phyloP scores from a whole-genome alignment of 2,888 invertebrate genomes.

The Athrips mouffetella region DNA sequence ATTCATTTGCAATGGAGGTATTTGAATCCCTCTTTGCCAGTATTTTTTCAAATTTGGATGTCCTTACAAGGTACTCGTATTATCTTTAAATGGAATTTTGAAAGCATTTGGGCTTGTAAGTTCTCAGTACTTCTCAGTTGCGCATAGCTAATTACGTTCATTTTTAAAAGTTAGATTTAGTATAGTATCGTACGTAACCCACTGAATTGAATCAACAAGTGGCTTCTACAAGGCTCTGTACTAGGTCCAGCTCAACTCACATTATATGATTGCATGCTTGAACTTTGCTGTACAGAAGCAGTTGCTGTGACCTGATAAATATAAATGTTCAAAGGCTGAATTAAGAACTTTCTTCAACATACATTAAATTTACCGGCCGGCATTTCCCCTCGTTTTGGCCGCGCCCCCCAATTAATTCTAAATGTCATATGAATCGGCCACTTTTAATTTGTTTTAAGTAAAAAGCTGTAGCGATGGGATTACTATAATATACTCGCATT shows the following conservation, averaged over 20 bases:
- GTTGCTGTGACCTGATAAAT: constrained; percentile 25
- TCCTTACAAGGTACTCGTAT: too few species aligned
- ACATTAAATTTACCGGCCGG: constrained; percentile 48
- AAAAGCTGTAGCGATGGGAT: constrained; percentile 18
- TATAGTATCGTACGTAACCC: too few species aligned
- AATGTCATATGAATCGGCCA: constrained; percentile 61
- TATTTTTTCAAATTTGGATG: not conserved
- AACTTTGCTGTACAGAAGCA: not conserved
- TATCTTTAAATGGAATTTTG: too few species aligned
- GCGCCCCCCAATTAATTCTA: constrained; percentile 67
- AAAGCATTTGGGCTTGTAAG: too few species aligned
- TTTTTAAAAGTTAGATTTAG: too few species aligned
- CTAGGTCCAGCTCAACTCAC: not conserved
- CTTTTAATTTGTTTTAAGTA: constrained; percentile 25
- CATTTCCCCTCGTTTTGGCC: constrained; percentile 52
- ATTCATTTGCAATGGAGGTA: constrained; percentile 10
- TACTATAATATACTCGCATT: not conserved
- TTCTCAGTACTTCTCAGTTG: too few species aligned
- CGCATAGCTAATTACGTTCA: too few species aligned
- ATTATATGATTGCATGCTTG: too few species aligned
- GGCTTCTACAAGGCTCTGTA: not conserved
- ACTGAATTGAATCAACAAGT: too few species aligned
- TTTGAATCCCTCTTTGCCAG: not conserved
- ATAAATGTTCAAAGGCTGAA: constrained; percentile 25
- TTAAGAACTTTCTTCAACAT: constrained; percentile 49